Conservation (phyloP, 1,140 invertebrate genomes). For the Trachymyrmex septentrionalis region DNA sequence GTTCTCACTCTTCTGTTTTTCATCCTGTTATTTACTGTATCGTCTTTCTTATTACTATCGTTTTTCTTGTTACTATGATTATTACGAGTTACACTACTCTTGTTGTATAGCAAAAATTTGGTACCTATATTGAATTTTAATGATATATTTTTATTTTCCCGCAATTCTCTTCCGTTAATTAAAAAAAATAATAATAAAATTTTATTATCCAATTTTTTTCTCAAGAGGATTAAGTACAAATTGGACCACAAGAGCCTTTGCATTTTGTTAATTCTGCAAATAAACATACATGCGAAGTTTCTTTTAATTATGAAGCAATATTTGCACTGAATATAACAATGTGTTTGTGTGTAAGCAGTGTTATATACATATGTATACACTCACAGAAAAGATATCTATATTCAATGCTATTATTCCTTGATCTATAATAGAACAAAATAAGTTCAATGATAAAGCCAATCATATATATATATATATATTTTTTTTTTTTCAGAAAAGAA, state of each 20-base stretch:
- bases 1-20: neutral
- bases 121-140: neutral
- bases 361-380: neutral
- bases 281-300: neutral
- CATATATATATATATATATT: no score
- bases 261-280: neutral
- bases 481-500: no score
- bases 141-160: neutral
- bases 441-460: no score
- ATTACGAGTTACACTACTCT: neutral
- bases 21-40: neutral
- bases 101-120: neutral
- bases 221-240: neutral
- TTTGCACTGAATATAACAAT: neutral
- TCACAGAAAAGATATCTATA: no score
- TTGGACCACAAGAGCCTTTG: neutral
- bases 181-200: slow-evolving; percentile 2
- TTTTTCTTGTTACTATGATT: neutral
- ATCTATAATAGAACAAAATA: no score
- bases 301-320: no score
- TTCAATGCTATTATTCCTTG: no score
- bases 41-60: neutral
- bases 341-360: neutral
- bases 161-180: neutral
- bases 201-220: neutral